These are phyloP conservation scores for Poecilia picta DNA, from an alignment of 2,797 vertebrate genomes.

Conservation along the genomic window DNA sequence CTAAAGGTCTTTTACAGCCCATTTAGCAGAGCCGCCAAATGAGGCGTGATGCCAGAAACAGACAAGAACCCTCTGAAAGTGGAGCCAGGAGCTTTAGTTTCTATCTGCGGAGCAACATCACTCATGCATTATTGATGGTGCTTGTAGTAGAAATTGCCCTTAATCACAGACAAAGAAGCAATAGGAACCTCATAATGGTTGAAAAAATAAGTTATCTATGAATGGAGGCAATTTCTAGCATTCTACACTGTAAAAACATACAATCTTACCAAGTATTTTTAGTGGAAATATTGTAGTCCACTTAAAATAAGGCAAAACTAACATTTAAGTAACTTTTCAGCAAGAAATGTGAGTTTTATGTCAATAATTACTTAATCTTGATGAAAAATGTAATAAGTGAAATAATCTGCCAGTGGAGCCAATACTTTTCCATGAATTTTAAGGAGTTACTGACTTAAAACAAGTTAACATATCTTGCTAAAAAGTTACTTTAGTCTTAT, in stretches of 20 bases:
- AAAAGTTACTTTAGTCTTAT: no score
- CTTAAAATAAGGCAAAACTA: no score
- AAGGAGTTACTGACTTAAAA: no score
- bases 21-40: constrained; percentile 72
- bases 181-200: constrained; percentile 25
- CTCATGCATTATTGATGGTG: constrained; percentile 71
- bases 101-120: constrained; percentile 43
- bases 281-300: no score
- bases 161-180: constrained; percentile 59
- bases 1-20: constrained; percentile 78
- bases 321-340: no score
- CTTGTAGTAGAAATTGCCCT: constrained; percentile 67
- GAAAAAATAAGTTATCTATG: constrained; percentile 38
- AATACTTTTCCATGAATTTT: no score
- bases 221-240: constrained; percentile 68
- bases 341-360: no score
- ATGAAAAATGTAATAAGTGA: no score
- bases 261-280: no score
- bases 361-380: no score
- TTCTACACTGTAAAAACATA: constrained; percentile 3
- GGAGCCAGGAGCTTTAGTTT: constrained; percentile 41
- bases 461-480: no score
- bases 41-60: constrained; percentile 67
- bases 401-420: no score
- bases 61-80: constrained; percentile 39